Evolutionary conservation across 2,888 invertebrate genomes (phyloP).

Genomic region (Acanthosepion lycidas): DNA sequence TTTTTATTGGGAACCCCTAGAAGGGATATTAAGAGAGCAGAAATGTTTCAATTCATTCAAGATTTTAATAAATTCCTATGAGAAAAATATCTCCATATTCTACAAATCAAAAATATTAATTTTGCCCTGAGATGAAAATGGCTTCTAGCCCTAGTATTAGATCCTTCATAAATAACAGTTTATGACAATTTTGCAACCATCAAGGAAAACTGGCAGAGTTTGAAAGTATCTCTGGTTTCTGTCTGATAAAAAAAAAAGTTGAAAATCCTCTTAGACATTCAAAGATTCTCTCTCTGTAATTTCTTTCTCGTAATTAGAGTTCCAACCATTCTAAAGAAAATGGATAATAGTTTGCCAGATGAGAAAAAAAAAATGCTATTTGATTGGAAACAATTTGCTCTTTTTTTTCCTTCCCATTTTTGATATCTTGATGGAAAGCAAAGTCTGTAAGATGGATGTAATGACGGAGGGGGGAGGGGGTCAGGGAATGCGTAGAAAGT

Average conservation of each 20-base stretch:
- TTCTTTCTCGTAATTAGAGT: not conserved
- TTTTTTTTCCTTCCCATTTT: not conserved
- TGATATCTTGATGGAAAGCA: not conserved
- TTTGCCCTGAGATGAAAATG: not conserved
- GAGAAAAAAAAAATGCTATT: not conserved
- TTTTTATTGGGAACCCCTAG: not conserved
- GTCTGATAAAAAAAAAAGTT: not conserved
- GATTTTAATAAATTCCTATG: too few relatives aligned
- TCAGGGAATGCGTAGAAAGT: not conserved
- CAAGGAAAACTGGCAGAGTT: not conserved
- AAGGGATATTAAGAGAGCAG: not conserved
- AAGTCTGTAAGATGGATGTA: not conserved
- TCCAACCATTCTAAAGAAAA: slow-evolving; percentile 20
- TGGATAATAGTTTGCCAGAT: not conserved
- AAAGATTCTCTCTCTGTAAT: not conserved
- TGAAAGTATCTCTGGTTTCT: not conserved
- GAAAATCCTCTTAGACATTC: not conserved
- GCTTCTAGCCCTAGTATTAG: not conserved
- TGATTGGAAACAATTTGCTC: not conserved
- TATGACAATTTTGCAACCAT: not conserved
- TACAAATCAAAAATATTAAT: not conserved
- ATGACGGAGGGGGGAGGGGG: not conserved
- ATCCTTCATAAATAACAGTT: not conserved
- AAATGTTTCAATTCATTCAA: not conserved
- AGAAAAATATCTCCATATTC: too few relatives aligned